Conservation (phyloP, 2,888 invertebrate genomes). For the Cheilosia impressa region DNA sequence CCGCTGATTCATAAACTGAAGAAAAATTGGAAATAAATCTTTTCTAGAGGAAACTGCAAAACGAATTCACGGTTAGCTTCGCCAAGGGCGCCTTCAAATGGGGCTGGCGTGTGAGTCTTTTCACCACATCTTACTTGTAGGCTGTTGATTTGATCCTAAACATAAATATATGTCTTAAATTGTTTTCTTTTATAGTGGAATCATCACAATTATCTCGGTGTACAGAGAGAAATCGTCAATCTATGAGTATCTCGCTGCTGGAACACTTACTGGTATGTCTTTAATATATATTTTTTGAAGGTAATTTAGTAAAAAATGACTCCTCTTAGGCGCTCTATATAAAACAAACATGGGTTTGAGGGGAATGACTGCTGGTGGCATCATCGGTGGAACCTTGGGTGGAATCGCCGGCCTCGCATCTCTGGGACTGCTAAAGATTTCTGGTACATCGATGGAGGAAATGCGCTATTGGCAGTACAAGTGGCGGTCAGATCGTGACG, state of each 20-base stretch:
- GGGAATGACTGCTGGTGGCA: conserved; percentile 88
- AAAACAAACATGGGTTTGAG: conserved; percentile 88
- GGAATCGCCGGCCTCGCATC: conserved; percentile 86
- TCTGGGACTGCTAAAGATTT: conserved; percentile 85
- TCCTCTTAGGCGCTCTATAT: conserved; percentile 86
- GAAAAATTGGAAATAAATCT: conserved; percentile 2
- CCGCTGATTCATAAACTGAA: background rate
- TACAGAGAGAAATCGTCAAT: conserved; percentile 88
- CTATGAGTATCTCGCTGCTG: conserved; percentile 88
- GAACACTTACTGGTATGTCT: conserved; percentile 84
- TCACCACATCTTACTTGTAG: conserved; percentile 89
- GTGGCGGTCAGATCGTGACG: conserved; percentile 83
- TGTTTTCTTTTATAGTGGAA: conserved; percentile 84
- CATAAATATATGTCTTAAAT: background rate
- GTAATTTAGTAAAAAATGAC: background rate
- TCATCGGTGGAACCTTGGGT: conserved; percentile 87
- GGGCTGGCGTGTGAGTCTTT: conserved; percentile 88
- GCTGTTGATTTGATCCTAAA: conserved; percentile 66
- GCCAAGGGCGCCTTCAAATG: conserved; percentile 89
- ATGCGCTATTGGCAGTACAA: conserved; percentile 86
- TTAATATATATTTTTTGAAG: too few relatives aligned
- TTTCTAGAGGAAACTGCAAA: conserved; percentile 88
- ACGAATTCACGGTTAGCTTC: conserved; percentile 88
- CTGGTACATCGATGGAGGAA: conserved; percentile 87
- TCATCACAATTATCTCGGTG: conserved; percentile 87